Conservation (phyloP, 2,888 invertebrate species). For the Synanthedon andrenaeformis region DNA sequence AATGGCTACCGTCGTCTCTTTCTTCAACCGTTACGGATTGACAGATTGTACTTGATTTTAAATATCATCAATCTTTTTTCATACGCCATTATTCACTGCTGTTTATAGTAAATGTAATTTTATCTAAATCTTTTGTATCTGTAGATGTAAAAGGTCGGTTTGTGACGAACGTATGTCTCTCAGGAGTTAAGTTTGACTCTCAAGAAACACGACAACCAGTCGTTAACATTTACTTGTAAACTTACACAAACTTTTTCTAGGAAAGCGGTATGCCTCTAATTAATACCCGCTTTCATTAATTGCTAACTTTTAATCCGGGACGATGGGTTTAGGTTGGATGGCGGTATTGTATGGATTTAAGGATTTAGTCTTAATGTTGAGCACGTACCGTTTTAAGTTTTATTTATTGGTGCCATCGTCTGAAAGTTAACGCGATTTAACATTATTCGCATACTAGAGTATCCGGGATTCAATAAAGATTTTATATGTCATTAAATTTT, state of each 20-base stretch:
- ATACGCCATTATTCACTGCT: too few species aligned
- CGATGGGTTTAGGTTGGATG: slow-evolving; percentile 2
- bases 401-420: background rate
- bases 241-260: slow-evolving; percentile 22
- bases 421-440: background rate
- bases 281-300: slow-evolving; percentile 43
- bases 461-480: too few species aligned
- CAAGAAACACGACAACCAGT: slow-evolving; percentile 20
- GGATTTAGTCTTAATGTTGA: background rate
- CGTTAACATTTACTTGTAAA: slow-evolving; percentile 39
- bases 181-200: background rate
- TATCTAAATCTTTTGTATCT: too few species aligned
- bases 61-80: too few species aligned
- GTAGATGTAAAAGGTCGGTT: background rate
- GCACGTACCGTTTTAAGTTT: background rate
- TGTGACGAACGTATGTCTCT: background rate
- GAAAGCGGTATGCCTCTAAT: slow-evolving; percentile 37
- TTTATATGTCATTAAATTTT: too few species aligned
- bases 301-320: slow-evolving; percentile 41
- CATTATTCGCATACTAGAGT: too few species aligned
- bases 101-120: too few species aligned
- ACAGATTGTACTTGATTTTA: too few species aligned
- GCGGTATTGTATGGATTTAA: background rate
- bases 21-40: too few species aligned
- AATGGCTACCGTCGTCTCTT: too few species aligned